phyloP scores from a whole-genome alignment of 2,113 vertebrate genomes.

The Chitala chitala region DNA sequence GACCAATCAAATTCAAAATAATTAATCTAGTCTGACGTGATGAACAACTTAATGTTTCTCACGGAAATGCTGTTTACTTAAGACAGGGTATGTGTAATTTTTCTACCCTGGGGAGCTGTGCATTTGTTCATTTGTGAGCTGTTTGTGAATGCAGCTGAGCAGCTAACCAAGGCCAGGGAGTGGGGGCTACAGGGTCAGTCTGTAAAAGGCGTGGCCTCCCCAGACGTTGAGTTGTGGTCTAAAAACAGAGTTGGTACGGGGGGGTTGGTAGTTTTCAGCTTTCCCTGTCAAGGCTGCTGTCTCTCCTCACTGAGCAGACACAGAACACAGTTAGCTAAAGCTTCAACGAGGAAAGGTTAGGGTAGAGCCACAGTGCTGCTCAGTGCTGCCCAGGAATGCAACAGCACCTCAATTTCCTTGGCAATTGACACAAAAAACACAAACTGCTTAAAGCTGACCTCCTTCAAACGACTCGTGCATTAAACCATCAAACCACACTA shows the following conservation, averaged over 20 bases:
- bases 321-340: background rate
- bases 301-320: background rate
- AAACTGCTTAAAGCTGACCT: background rate
- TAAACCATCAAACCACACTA: too few species aligned
- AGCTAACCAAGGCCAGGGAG: too few species aligned
- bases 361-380: background rate
- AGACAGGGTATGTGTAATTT: too few species aligned
- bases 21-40: too few species aligned
- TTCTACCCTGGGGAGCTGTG: too few species aligned
- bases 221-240: background rate
- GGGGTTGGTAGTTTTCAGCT: background rate
- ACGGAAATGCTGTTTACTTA: too few species aligned
- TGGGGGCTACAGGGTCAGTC: background rate
- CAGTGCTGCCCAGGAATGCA: too few species aligned
- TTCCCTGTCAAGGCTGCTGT: background rate
- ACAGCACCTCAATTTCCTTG: too few species aligned
- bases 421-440: background rate
- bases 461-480: background rate
- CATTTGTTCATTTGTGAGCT: too few species aligned
- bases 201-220: background rate
- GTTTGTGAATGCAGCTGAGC: too few species aligned
- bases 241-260: background rate
- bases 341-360: background rate
- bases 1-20: too few species aligned
- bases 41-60: too few species aligned